These are phyloP conservation scores for Knipowitschia caucasica DNA, from an alignment of 2,797 vertebrate genomes.

Conservation along the genomic window DNA sequence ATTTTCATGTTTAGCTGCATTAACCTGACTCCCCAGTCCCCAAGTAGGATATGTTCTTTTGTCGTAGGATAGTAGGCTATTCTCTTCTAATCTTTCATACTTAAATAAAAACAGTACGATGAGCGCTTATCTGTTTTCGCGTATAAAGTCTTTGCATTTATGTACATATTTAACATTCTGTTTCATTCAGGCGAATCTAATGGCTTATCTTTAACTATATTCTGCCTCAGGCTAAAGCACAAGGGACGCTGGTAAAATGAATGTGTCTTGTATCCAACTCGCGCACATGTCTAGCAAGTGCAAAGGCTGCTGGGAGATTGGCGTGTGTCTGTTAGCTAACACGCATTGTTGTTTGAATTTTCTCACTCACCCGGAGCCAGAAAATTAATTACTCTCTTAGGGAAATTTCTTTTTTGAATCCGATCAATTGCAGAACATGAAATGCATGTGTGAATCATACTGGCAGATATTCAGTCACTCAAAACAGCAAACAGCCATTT, in stretches of 20 bases:
- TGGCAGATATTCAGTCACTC: conserved; percentile 42
- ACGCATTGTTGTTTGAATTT: conserved; percentile 39
- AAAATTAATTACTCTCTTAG: conserved; percentile 73
- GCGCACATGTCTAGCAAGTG: conserved; percentile 62
- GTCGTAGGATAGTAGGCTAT: no score
- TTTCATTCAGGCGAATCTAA: conserved; percentile 43
- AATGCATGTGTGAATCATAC: conserved; percentile 40
- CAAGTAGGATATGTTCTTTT: no score
- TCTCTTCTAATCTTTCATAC: no score
- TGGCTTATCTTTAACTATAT: conserved; percentile 66
- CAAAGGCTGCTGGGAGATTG: conserved; percentile 50
- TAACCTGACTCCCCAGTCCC: no score
- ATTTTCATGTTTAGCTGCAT: no score
- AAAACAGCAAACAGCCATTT: conserved; percentile 21
- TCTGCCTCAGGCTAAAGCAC: conserved; percentile 66
- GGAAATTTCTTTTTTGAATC: conserved; percentile 58
- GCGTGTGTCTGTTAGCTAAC: conserved; percentile 68
- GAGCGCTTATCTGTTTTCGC: no score
- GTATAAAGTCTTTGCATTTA: conserved; percentile 30
- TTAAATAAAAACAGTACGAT: no score
- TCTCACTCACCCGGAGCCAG: conserved; percentile 60
- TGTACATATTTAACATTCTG: no score
- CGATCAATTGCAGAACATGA: conserved; percentile 51
- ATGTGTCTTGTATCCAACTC: conserved; percentile 69
- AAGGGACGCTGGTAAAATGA: conserved; percentile 70